phyloP scores from a whole-genome alignment of 2,888 invertebrate genomes.

The Orchesellides sinensis region DNA sequence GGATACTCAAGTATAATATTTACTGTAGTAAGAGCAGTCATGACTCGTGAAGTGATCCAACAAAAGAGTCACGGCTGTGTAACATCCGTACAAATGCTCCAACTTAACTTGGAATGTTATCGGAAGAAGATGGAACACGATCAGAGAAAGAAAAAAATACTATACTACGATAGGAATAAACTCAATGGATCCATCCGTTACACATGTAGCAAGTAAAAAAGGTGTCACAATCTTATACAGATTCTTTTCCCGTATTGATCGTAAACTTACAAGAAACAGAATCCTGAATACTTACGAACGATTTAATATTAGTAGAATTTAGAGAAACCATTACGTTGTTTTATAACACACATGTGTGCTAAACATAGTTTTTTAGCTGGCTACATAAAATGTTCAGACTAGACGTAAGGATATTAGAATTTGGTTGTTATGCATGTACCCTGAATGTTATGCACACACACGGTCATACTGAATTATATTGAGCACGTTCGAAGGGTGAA shows the following conservation, averaged over 20 bases:
- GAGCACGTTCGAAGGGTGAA: slow-evolving; percentile 39
- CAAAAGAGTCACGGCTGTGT: slow-evolving; percentile 47
- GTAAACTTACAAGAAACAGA: slow-evolving; percentile 30
- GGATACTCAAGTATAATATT: slow-evolving; percentile 25
- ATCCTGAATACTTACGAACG: slow-evolving; percentile 40
- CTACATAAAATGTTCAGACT: background rate
- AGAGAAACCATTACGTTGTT: slow-evolving; percentile 18
- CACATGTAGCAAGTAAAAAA: slow-evolving; percentile 29
- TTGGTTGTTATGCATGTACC: background rate
- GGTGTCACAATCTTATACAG: slow-evolving; percentile 48
- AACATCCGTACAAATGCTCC: slow-evolving; percentile 38
- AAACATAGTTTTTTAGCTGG: background rate
- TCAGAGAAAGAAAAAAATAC: slow-evolving; percentile 27
- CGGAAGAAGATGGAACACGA: slow-evolving; percentile 44
- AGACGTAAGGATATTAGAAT: background rate
- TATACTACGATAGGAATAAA: slow-evolving; percentile 36
- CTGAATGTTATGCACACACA: slow-evolving; percentile 13
- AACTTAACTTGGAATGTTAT: slow-evolving; percentile 40
- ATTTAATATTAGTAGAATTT: slow-evolving; percentile 20
- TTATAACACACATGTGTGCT: background rate
- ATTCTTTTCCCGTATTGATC: slow-evolving; percentile 49
- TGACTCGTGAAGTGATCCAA: slow-evolving; percentile 31
- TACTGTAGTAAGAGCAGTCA: slow-evolving; percentile 3
- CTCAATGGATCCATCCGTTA: slow-evolving; percentile 42
- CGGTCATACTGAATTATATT: slow-evolving; percentile 20